Base-by-base conservation (phyloP, 2,888 invertebrate species). In the Dastarcus helophoroides region DNA sequence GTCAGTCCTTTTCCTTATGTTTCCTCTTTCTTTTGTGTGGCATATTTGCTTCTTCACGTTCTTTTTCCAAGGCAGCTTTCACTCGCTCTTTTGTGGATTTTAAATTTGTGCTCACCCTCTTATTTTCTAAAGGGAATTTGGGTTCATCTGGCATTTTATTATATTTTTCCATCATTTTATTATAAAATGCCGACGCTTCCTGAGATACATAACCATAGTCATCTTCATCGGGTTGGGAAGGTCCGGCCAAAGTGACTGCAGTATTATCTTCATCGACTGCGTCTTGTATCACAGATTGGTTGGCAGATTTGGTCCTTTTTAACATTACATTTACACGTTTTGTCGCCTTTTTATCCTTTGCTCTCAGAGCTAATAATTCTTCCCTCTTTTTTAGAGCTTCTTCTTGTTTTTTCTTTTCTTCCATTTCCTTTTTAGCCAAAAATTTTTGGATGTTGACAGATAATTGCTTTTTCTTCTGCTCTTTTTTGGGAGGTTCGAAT, bases 151-250 rank as follows among this genome's bases (percentile, higher is more conserved):
- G 77, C 50, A 76, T 63, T 52, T 71, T 73, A 46, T 69, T 77
- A 44, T 84, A 85, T 54, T 86, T 86, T 43, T 79, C 79, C 71
- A 89, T 82, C 67, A 89, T 76, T 58, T 86, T 84, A 42, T 77
- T 74, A 55, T 88, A 88, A 45, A 79, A 70, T 14, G 79, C 81
- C 23, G 82, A 75, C 2, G 86, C 81, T 56, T 81, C 81, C 46
- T 79, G 79, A 0, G 89, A 89, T 21, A 82, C 84, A 53, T 86
- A 89, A 1, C 89, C 90, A 53, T 89, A 90, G 53, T 90, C 89
- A 63, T 90, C 90, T 53, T 86, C 85, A 48, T 89, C 89, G 0
- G 85, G 82, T 49, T 86, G 85, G 2, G 78, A 73, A 0, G 78
- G 76, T 0, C 83, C 84, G 27, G 73, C 71, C 17, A 76, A 59